Base-by-base conservation (phyloP, 2,113 vertebrate genomes). In the Corvus cornix region DNA sequence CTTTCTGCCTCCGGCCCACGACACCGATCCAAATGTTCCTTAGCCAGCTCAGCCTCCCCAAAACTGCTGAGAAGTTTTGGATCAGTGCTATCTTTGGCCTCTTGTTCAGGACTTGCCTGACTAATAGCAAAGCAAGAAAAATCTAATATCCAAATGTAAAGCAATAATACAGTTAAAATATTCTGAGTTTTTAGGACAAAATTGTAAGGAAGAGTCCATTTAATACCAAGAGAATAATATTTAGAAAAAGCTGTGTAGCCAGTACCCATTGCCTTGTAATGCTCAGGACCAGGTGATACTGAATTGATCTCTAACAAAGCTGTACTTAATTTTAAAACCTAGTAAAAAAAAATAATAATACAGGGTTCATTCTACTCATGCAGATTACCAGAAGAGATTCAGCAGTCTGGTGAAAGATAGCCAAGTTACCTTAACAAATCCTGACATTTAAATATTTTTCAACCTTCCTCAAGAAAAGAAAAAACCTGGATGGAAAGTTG, bases 31-130 rank as follows among this genome's bases (percentile, higher is more conserved):
- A 41, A 28, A 53, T 73, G 44, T 83, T 84, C 7, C 26, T 74
- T 37, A 53, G 49, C 18, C 13, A 49, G 49, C 28, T 46, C 43
- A 69, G 26, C 56, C 41, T 87, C 18, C 2, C 21, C 31, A 69
- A 58, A 84, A 77, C 24, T 60, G 11, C 58, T 28, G 15, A 66
- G 59, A 77, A 58, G 46, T 28, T n/a, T 73, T 37, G 8, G 43
- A 17, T 11, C 58, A 44, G 41, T 0, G 0, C 51, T 84, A 53
- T 27, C 18, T 77, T 78, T 41, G 35, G 27, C 17, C 7, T 11
- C 24, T 51, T 62, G 9, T 46, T 87, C 35, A 51, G 30, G 33
- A 90, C 64, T 83, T 77, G 26, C 17, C 46, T 49, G 53, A 48
- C 28, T 41, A 16, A 64, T 6, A 66, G 19, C 9, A 67, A 80